A percentile compares a stretch with the other conserved stretches of the same genome.
Conservation (phyloP, 2,797 vertebrate species). For the Sebastes paucispinis region DNA sequence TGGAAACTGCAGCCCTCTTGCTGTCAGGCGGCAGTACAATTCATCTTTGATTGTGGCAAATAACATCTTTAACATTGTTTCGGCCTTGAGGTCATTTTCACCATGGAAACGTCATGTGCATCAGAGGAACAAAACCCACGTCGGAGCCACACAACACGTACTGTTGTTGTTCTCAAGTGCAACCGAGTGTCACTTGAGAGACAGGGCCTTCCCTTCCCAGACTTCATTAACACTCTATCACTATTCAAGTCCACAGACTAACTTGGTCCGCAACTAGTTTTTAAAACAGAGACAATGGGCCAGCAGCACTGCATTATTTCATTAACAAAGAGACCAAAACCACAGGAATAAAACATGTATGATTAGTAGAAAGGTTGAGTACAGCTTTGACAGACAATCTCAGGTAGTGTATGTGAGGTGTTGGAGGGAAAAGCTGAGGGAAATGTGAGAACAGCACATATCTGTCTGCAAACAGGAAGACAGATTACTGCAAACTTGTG, state of each 20-base stretch:
- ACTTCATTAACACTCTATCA: not conserved
- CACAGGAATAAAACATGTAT: not conserved
- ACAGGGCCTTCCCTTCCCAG: not conserved
- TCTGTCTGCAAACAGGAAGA: slow-evolving; percentile 13
- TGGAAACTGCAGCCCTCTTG: not conserved
- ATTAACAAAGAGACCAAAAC: not conserved
- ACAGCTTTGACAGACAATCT: not conserved
- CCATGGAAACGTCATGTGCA: not conserved
- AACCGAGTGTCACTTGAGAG: not conserved
- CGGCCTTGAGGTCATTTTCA: not conserved
- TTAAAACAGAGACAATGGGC: not conserved
- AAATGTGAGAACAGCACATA: slow-evolving; percentile 9
- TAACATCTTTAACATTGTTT: not conserved
- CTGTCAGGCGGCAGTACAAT: not conserved
- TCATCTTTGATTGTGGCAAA: not conserved
- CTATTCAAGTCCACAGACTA: not conserved
- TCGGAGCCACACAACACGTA: not conserved
- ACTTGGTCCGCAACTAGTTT: not conserved
- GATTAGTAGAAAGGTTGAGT: not conserved
- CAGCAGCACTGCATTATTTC: not conserved
- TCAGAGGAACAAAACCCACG: not conserved
- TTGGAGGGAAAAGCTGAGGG: not conserved
- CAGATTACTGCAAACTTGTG: not conserved
- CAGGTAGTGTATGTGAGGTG: not conserved
- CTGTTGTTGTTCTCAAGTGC: not conserved